Evolutionary conservation across 2,797 vertebrate species (phyloP), one percentile per base, ranked within the genome.

Genomic region (Molossus alvarezi): DNA sequence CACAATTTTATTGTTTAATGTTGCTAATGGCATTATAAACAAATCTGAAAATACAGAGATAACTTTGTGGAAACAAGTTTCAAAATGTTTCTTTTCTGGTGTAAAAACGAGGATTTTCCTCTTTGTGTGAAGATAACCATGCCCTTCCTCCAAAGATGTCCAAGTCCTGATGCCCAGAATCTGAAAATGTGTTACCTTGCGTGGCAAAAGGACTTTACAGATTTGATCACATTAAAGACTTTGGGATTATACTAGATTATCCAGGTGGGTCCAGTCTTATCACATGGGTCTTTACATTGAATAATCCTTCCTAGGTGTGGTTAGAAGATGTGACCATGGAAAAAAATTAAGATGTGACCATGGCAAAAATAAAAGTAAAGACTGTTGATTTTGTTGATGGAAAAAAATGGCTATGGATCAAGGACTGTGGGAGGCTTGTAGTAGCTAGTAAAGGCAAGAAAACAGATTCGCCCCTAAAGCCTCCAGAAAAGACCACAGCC

Each of bases 21-120:
- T 97, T 93, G 14, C 53, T 91, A 93, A 94, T 86, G 71, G 21
- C 13, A 75, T 71, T 75, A 45, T 29, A 96, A 94, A 17, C 45
- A 90, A 83, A 88, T 72, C 12, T 81, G 53, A 58, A 91, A 93
- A 87, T 73, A 27, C 4, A 79, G 14, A 82, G 23, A 41, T 77
- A 86, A 86, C 21, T 84, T 83, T 88, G 55, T 71, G 8, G 45
- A 84, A 79, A 87, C 84, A 76, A 82, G 62, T 1, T 81, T 92
- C 72, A 62, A 77, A 92, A 73, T 91, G 87, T 10, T 48, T 33
- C 53, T 1, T 72, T 95, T 80, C 51, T 64, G 5, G 5, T 13
- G 3, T 1, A 75, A 69, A 60, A 64, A 58, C 4, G 37, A 81
- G 9, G 1, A 29, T 60, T 92, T 81, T 62, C 5, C 20, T 88